phyloP scores from a whole-genome alignment of 2,113 vertebrate species.

The Anoura caudifer region DNA sequence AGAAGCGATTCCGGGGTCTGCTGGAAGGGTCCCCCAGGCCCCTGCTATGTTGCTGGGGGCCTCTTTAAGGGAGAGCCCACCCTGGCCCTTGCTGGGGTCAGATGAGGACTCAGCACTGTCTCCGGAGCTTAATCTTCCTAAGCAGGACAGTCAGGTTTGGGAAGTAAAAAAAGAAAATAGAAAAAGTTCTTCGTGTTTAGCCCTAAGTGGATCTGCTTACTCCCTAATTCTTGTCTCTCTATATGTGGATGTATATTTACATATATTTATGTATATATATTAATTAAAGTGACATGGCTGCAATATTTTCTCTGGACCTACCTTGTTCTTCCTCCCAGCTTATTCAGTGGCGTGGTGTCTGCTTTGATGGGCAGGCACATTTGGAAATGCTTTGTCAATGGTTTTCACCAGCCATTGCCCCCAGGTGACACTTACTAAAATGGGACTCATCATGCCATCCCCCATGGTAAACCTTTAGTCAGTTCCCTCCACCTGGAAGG shows the following conservation, averaged over 20 bases:
- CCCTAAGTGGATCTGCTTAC: neutral
- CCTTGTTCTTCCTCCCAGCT: neutral
- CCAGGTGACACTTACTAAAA: neutral
- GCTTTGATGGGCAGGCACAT: neutral
- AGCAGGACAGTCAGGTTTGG: neutral
- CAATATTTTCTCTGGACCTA: neutral
- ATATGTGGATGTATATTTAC: neutral
- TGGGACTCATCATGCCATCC: neutral
- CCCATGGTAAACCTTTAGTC: too few species aligned
- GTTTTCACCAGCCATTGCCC: neutral
- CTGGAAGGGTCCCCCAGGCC: neutral
- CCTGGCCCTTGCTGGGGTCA: fast-evolving
- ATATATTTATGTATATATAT: neutral
- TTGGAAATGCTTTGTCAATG: neutral
- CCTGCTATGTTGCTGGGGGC: fast-evolving
- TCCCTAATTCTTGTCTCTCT: neutral
- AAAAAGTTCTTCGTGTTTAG: neutral
- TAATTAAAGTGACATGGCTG: neutral
- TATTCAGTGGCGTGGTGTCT: neutral
- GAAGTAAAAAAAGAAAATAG: neutral
- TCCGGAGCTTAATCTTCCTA: neutral
- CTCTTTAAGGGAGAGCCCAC: neutral
- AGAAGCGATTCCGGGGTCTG: neutral
- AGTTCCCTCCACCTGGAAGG: neutral
- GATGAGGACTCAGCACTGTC: neutral